These are phyloP conservation scores for Cygnus atratus DNA, from an alignment of 2,113 vertebrate species.

Conservation along the genomic window DNA sequence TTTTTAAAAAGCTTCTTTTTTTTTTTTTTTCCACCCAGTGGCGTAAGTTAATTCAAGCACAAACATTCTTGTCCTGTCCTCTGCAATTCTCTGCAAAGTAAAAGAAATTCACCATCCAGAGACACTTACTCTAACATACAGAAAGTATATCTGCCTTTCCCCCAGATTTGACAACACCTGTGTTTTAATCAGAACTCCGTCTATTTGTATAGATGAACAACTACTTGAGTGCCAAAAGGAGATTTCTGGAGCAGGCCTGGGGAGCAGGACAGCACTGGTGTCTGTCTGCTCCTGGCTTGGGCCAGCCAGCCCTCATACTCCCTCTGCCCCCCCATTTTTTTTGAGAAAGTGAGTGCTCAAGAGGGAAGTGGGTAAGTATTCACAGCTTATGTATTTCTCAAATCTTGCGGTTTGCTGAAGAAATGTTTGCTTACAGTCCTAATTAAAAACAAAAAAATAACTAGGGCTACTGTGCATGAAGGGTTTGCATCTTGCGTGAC, in stretches of 20 bases:
- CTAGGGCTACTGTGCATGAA: neutral
- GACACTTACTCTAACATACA: neutral
- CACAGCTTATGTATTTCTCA: fast-evolving
- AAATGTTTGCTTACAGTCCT: neutral
- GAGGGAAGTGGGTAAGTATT: neutral
- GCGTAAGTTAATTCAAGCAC: neutral
- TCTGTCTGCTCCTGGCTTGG: neutral
- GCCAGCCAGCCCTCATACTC: neutral
- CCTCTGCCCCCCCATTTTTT: neutral
- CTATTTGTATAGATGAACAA: neutral
- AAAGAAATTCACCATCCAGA: neutral
- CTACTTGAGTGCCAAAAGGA: neutral
- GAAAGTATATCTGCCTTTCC: neutral
- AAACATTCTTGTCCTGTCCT: neutral
- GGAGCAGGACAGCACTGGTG: neutral
- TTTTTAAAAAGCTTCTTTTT: neutral
- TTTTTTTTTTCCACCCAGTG: neutral
- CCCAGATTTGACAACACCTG: neutral
- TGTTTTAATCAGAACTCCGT: neutral
- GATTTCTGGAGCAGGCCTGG: neutral
- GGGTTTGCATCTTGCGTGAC: neutral
- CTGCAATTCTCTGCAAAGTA: neutral
- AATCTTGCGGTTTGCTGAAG: neutral
- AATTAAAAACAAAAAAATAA: neutral
- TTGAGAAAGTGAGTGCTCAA: neutral